A percentile compares a stretch with the other conserved stretches of the same genome.
These are phyloP conservation scores for Callyntrura guangdongensis DNA, from an alignment of 2,888 invertebrate genomes.

Conservation along the genomic window DNA sequence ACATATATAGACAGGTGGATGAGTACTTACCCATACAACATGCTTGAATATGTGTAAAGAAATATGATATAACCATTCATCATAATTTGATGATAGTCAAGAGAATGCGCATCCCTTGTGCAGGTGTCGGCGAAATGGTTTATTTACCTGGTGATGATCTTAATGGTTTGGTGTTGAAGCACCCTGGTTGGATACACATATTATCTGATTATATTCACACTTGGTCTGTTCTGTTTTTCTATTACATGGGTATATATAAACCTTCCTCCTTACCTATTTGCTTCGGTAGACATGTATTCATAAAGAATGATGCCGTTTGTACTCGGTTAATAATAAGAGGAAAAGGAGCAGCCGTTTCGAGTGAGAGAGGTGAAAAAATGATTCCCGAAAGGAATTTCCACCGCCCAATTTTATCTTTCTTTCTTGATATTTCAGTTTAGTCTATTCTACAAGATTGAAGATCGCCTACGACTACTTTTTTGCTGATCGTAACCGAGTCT, in stretches of 20 bases:
- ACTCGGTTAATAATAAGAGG: neutral
- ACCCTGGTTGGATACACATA: neutral
- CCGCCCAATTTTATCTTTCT: constrained; percentile 58
- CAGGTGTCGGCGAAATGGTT: constrained; percentile 63
- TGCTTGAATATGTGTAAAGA: neutral
- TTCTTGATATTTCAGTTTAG: neutral
- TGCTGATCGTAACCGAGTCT: constrained; percentile 18
- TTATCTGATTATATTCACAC: neutral
- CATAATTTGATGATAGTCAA: constrained; percentile 10
- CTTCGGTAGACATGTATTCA: neutral
- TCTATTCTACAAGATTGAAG: constrained; percentile 4
- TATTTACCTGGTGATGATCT: constrained; percentile 49
- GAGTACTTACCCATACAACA: neutral
- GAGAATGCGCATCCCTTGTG: constrained; percentile 23
- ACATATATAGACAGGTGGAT: neutral
- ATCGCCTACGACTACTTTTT: constrained; percentile 49
- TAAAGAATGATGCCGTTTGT: neutral
- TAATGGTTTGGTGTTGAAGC: constrained; percentile 33
- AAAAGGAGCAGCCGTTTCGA: neutral
- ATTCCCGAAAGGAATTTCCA: constrained; percentile 68
- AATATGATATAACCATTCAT: constrained; percentile 34
- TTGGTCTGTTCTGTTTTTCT: neutral
- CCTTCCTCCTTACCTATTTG: neutral
- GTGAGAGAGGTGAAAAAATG: constrained; percentile 29
- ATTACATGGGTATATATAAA: neutral